These are phyloP conservation scores for Lontra canadensis DNA, from an alignment of 2,113 vertebrate species.

Conservation along the genomic window DNA sequence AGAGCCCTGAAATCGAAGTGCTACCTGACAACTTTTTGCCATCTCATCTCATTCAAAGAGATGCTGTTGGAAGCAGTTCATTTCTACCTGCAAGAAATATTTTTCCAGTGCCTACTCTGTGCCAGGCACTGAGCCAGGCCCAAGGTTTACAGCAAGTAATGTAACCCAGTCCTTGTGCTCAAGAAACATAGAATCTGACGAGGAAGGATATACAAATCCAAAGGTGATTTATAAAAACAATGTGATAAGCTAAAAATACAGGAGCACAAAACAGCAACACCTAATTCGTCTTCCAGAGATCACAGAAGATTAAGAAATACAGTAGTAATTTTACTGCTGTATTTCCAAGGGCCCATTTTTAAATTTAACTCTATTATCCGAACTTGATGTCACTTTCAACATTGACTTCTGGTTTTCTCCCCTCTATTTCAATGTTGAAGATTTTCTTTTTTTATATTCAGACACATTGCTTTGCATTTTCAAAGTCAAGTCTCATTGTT, in stretches of 20 bases:
- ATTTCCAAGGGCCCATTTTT: constrained; percentile 55
- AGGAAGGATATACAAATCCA: not conserved
- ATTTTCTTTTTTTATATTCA: constrained; percentile 65
- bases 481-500: constrained; percentile 78
- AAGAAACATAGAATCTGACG: not conserved
- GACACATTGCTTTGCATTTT: constrained; percentile 70
- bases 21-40: not conserved
- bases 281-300: constrained; percentile 3
- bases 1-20: not conserved
- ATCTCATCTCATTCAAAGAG: not conserved
- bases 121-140: not conserved
- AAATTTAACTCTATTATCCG: constrained; percentile 62
- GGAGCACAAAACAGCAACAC: not conserved
- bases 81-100: not conserved
- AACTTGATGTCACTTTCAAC: constrained; percentile 71
- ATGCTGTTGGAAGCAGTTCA: not conserved
- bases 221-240: constrained; percentile 27
- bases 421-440: constrained; percentile 71
- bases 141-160: not conserved
- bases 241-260: not conserved
- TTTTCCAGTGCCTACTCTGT: not conserved
- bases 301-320: constrained; percentile 2
- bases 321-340: not conserved
- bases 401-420: constrained; percentile 71
- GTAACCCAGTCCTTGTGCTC: not conserved